Evolutionary conservation across 2,888 invertebrate genomes (phyloP).

Genomic region (Dinocampus coccinellae): DNA sequence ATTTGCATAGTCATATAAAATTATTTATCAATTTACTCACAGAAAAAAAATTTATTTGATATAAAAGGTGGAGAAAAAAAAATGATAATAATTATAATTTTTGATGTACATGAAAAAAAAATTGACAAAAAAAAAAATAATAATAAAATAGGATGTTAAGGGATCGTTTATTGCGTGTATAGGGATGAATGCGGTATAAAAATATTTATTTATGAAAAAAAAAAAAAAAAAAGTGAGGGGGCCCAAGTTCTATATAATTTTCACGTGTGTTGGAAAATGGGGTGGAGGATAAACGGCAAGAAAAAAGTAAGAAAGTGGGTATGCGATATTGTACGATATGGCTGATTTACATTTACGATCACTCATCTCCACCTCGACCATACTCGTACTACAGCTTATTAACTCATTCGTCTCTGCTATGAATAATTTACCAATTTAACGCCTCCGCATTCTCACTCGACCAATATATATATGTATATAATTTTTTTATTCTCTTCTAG

Average conservation of each 20-base stretch:
- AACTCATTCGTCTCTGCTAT: constrained; percentile 59
- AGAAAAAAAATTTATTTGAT: too few species aligned
- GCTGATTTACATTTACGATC: constrained; percentile 61
- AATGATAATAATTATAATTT: too few species aligned
- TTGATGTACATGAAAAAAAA: too few species aligned
- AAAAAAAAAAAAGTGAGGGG: not conserved
- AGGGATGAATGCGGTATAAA: not conserved
- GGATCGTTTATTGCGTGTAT: not conserved
- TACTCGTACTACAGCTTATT: constrained; percentile 54
- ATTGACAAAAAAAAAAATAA: too few species aligned
- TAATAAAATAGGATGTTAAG: not conserved
- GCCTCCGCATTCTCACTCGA: constrained; percentile 31
- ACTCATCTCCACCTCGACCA: constrained; percentile 52
- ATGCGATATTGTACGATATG: constrained; percentile 29
- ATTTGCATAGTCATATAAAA: too few species aligned
- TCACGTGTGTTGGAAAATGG: not conserved
- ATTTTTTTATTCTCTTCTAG: not conserved
- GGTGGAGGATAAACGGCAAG: too few species aligned
- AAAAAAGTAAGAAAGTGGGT: constrained; percentile 15
- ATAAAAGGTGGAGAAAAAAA: too few species aligned
- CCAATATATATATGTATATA: not conserved
- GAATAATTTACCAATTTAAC: constrained; percentile 58
- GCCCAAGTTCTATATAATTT: not conserved
- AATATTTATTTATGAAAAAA: not conserved
- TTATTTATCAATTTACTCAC: too few species aligned